Conservation (phyloP, 2,113 vertebrate genomes). For the Oxyruncus cristatus region DNA sequence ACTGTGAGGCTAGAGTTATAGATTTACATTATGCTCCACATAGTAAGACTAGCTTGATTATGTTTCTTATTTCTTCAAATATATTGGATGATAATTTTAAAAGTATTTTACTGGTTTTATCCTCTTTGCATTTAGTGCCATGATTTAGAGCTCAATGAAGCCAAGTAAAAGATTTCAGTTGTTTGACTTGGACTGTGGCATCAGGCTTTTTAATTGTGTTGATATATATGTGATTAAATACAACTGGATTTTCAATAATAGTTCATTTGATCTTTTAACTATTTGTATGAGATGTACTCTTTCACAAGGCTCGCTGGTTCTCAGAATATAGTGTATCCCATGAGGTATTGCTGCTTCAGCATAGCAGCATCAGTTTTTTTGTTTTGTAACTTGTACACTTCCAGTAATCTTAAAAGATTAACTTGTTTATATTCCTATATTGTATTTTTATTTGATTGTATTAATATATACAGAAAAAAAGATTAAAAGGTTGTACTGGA, state of each 20-base stretch:
- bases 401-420: not conserved
- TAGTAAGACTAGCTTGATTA: not conserved
- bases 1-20: not conserved
- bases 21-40: not conserved
- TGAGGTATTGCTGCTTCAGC: not conserved
- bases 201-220: not conserved
- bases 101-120: not conserved
- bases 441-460: not conserved
- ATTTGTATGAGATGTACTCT: not conserved
- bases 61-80: not conserved
- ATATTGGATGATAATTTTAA: not conserved
- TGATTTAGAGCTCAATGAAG: not conserved
- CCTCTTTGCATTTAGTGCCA: not conserved
- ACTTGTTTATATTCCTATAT: not conserved
- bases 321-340: not conserved
- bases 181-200: not conserved
- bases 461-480: not conserved
- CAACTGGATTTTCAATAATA: not conserved
- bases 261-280: not conserved
- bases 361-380: not conserved
- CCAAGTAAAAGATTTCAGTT: not conserved
- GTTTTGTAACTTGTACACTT: not conserved
- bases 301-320: not conserved
- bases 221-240: not conserved
- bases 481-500: not conserved